Conservation (phyloP, 2,797 vertebrate species). For the Oreochromis grahami region DNA sequence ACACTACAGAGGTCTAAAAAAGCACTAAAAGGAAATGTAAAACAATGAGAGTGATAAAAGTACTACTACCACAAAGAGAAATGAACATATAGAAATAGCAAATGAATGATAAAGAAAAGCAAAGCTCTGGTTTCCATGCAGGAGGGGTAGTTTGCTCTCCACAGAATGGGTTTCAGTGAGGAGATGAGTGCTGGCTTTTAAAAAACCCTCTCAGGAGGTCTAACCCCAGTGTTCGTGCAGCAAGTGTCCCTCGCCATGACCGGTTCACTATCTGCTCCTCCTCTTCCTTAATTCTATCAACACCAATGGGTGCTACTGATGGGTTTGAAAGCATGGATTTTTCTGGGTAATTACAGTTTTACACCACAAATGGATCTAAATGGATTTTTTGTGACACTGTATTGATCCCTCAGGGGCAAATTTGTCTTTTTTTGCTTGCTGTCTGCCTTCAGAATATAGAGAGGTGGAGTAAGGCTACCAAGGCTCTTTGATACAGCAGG, state of each 20-base stretch:
- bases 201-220: slow-evolving; percentile 3
- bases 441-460: slow-evolving; percentile 16
- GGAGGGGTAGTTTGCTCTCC: neutral
- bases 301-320: slow-evolving; percentile 41
- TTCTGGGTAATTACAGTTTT: slow-evolving; percentile 64
- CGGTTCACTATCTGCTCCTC: slow-evolving; percentile 15
- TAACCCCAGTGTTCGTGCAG: neutral
- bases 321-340: slow-evolving; percentile 56
- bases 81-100: neutral
- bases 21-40: neutral
- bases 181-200: slow-evolving; percentile 13
- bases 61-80: neutral
- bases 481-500: neutral
- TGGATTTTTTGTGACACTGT: slow-evolving; percentile 57
- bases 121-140: neutral
- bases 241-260: slow-evolving; percentile 1
- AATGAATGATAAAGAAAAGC: neutral
- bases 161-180: slow-evolving; percentile 5
- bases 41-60: neutral
- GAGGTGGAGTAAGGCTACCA: neutral
- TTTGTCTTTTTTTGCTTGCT: slow-evolving; percentile 44
- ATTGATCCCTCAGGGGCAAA: slow-evolving; percentile 62
- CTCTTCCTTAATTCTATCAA: slow-evolving; percentile 47
- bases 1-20: neutral
- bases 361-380: slow-evolving; percentile 70